Evolutionary conservation across 64 coral and sea anemone species (phyloP), one percentile per base, ranked within the genome.

Genomic region (Pocillopora verrucosa): DNA sequence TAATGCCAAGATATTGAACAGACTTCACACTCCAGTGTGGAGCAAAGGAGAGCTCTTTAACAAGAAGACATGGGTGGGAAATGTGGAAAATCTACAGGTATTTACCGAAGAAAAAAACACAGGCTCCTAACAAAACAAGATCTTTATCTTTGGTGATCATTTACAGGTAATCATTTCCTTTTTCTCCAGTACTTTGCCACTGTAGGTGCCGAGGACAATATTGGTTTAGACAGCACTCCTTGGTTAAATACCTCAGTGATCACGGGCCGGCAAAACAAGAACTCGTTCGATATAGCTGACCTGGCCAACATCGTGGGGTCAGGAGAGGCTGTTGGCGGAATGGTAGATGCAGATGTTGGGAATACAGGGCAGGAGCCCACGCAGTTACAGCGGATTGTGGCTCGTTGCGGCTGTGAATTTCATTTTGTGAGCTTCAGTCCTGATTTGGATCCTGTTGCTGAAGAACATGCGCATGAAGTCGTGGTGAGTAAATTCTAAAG

Each of bases 21-120:
- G 91, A 20, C 88, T 99, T 9, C 97, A 99, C 73, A 89, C 62
- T 10, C 97, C 97, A 19, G 94, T 95, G 0, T 93, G 91, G 91
- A 93, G 91, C 83, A 93, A 93, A 9, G 90, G 87, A 17, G 94
- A 99, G 30, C 34, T 99, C 2, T 93, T 99, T 16, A 99, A 99
- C 88, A 99, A 99, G 84, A 93, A 93, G 82, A 99, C 97, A 6
- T 99, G 97, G 97, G 91, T 95, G 4, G 97, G 97, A 80, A 95
- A 92, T 4, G 77, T 99, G 63, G 97, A 99, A 34, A 93, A 99
- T 36, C 70, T 99, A 60, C 96, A 98, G 96, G 96, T 98, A 90
- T 68, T 0, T 61, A 6, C 7, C 13, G 0, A 30, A 30, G 30
- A 30, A 30, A 30, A 30, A 30, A 30, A 30, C 30, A 30, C 30